Conservation (phyloP, 1,140 invertebrate species). For the Zaprionus kolodkinae region DNA sequence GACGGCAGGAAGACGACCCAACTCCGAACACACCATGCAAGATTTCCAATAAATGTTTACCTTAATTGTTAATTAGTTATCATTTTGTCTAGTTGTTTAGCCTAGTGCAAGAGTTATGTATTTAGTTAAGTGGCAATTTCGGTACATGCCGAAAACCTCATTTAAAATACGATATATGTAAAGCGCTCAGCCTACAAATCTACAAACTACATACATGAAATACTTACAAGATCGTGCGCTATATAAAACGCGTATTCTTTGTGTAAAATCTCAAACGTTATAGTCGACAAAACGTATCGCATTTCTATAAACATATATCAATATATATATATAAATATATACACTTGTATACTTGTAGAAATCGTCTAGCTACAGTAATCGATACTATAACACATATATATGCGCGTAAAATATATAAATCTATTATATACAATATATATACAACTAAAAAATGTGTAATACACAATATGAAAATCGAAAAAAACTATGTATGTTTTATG, state of each 20-base stretch:
- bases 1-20: background rate
- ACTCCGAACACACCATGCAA: constrained; percentile 51
- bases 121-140: constrained; percentile 76
- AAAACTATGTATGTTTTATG: constrained; percentile 45
- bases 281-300: constrained; percentile 50
- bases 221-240: constrained; percentile 28
- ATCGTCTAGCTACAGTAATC: constrained; percentile 33
- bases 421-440: constrained; percentile 33
- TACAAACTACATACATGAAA: constrained; percentile 42
- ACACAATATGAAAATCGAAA: constrained; percentile 38
- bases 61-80: constrained; percentile 83
- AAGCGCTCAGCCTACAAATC: constrained; percentile 23
- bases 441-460: constrained; percentile 25
- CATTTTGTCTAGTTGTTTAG: constrained; percentile 81
- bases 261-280: constrained; percentile 71
- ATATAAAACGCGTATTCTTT: constrained; percentile 5
- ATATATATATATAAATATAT: background rate
- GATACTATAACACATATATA: constrained; percentile 14
- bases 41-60: constrained; percentile 83
- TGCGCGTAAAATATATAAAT: constrained; percentile 31
- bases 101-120: constrained; percentile 81
- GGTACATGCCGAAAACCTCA: constrained; percentile 56
- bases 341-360: constrained; percentile 16
- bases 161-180: constrained; percentile 41
- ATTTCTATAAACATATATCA: constrained; percentile 27